A percentile compares a stretch with the other conserved stretches of the same genome.
Evolutionary conservation across 2,888 invertebrate species (phyloP).

Genomic region (Piscicola geometra): DNA sequence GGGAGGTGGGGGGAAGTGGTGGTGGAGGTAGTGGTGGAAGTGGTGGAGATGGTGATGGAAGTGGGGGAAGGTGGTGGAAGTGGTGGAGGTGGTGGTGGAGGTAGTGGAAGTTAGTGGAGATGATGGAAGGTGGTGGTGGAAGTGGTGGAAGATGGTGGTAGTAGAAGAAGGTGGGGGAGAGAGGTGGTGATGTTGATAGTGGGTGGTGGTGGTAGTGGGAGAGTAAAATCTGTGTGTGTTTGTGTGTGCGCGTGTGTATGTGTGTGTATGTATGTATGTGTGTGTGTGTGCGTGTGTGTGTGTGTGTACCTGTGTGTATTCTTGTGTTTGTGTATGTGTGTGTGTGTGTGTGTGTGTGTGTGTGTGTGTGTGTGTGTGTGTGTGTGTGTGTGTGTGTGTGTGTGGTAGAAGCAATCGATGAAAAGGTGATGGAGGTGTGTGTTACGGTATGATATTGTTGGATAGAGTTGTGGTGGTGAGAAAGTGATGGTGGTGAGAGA

Average conservation of each 20-base stretch:
- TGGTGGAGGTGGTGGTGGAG: background rate
- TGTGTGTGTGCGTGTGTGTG: no score
- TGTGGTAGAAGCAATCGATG: no score
- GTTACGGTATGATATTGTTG: no score
- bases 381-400: no score
- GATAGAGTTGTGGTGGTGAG: no score
- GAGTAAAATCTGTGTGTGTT: constrained; percentile 30
- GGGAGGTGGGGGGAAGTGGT: background rate
- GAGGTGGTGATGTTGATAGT: background rate
- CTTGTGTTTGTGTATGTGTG: no score
- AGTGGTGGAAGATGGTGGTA: constrained; percentile 8
- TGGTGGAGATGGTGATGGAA: background rate
- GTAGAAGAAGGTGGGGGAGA: background rate
- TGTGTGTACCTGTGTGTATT: no score
- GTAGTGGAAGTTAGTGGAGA: background rate
- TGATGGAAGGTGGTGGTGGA: background rate
- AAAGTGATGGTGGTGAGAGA: no score
- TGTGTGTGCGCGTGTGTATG: constrained; percentile 33
- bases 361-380: constrained; percentile 2
- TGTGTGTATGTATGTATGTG: constrained; percentile 7
- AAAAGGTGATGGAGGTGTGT: background rate
- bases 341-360: constrained; percentile 15
- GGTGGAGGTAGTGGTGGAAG: background rate
- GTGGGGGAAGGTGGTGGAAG: background rate
- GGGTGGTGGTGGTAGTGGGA: constrained; percentile 17